A percentile compares a stretch with the other conserved stretches of the same genome.
Evolutionary conservation across 2,113 vertebrate species (phyloP).

Genomic region (Hepsetus odoe): DNA sequence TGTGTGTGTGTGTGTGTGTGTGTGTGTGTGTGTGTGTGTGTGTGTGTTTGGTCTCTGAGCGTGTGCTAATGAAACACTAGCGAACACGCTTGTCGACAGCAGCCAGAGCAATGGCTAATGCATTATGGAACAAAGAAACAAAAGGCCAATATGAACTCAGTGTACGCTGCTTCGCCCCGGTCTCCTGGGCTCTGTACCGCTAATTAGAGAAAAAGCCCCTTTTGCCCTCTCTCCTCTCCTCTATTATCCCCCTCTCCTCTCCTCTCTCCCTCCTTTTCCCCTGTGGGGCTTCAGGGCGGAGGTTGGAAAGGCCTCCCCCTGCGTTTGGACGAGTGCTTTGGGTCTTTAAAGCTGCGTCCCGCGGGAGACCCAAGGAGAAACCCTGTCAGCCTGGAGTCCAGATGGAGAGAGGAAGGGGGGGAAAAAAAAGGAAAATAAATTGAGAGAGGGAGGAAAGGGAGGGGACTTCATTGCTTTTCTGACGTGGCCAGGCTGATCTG

Average conservation of each 20-base stretch:
- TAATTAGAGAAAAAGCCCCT: conserved; percentile 73
- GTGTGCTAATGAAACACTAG: conserved; percentile 50
- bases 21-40: conserved; percentile 15
- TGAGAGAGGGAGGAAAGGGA: conserved; percentile 57
- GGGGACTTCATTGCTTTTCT: conserved; percentile 58
- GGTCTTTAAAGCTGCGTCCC: conserved; percentile 60
- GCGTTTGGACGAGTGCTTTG: conserved; percentile 57
- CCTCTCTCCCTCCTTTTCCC: conserved; percentile 40
- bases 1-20: background rate
- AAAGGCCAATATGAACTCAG: conserved; percentile 63
- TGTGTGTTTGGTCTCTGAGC: conserved; percentile 2
- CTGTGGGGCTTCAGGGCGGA: conserved; percentile 48
- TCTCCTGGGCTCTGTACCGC: conserved; percentile 68
- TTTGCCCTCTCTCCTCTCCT: conserved; percentile 68
- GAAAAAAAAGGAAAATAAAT: conserved; percentile 43
- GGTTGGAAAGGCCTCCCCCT: conserved; percentile 55
- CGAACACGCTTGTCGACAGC: conserved; percentile 48
- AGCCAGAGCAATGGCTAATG: conserved; percentile 52
- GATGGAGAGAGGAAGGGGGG: conserved; percentile 60
- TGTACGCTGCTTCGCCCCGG: conserved; percentile 63
- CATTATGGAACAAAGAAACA: conserved; percentile 58
- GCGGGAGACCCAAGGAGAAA: conserved; percentile 62
- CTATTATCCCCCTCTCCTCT: conserved; percentile 52
- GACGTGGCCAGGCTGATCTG: conserved; percentile 73
- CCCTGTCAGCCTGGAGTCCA: conserved; percentile 70